Percentiles rank a stretch among this genome's conserved stretches.
Evolutionary conservation across 2,888 invertebrate species (phyloP).

Genomic region (Acleris cristana): DNA sequence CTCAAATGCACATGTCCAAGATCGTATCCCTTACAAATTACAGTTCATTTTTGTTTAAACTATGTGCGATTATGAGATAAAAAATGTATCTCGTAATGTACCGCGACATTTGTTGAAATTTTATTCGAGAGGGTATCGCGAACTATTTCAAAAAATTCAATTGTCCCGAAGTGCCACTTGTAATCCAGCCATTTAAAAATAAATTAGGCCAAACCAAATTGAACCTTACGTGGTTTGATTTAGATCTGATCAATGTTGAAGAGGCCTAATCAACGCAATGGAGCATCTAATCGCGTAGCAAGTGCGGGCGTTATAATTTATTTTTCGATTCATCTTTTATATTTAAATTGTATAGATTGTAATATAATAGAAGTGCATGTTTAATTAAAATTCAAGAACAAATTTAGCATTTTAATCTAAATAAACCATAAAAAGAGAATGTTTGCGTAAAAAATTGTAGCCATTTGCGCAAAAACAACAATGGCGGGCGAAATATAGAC

Average conservation of each 20-base stretch:
- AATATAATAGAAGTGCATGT: background rate
- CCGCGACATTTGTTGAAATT: constrained; percentile 82
- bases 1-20: constrained; percentile 7
- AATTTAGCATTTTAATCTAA: background rate
- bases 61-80: constrained; percentile 4
- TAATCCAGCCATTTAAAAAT: constrained; percentile 45
- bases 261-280: constrained; percentile 41
- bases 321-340: constrained; percentile 19
- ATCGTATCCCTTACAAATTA: constrained; percentile 9
- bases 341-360: constrained; percentile 23
- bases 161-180: constrained; percentile 75
- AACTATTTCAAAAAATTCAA: constrained; percentile 71
- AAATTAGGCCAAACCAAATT: constrained; percentile 34
- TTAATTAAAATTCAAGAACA: background rate
- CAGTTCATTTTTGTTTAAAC: constrained; percentile 10
- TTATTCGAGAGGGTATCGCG: constrained; percentile 74
- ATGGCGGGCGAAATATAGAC: constrained; percentile 52
- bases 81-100: constrained; percentile 53
- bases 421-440: background rate
- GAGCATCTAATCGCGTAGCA: constrained; percentile 45
- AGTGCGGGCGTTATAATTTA: constrained; percentile 52
- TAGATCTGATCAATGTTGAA: background rate
- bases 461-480: constrained; percentile 34
- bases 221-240: constrained; percentile 12
- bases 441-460: constrained; percentile 19